A percentile compares a stretch with the other conserved stretches of the same genome.
Conservation (phyloP, 2,888 invertebrate species). For the Nematopogon swammerdamellus region DNA sequence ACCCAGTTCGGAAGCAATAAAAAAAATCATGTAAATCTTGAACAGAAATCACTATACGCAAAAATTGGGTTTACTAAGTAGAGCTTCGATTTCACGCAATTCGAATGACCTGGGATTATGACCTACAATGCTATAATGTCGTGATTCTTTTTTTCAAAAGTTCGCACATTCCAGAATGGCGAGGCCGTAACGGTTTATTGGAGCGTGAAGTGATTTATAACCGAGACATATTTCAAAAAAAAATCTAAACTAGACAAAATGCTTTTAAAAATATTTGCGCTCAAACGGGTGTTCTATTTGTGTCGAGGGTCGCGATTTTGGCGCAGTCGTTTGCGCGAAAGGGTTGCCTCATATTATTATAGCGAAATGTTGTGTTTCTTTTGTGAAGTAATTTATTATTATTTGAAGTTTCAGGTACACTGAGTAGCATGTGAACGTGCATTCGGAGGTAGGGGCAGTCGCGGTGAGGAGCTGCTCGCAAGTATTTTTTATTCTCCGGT, state of each 20-base stretch:
- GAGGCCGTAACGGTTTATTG: constrained; percentile 30
- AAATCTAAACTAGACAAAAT: not conserved
- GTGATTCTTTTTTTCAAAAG: too few relatives aligned
- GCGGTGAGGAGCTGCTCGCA: too few relatives aligned
- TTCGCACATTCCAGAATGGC: constrained; percentile 17
- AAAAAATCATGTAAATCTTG: too few relatives aligned
- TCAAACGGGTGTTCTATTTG: constrained; percentile 54
- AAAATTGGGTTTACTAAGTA: too few relatives aligned
- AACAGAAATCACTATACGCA: too few relatives aligned
- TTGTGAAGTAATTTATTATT: constrained; percentile 55
- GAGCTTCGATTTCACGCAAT: too few relatives aligned
- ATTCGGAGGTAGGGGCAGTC: too few relatives aligned
- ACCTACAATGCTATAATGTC: too few relatives aligned
- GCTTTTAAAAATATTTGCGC: constrained; percentile 41
- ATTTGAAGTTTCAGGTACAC: constrained; percentile 53
- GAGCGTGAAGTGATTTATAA: constrained; percentile 36
- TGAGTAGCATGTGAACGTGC: constrained; percentile 38
- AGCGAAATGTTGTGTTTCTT: constrained; percentile 42
- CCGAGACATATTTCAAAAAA: constrained; percentile 42
- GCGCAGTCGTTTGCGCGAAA: constrained; percentile 25
- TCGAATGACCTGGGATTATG: too few relatives aligned
- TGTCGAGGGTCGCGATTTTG: constrained; percentile 45
- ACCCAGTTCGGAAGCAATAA: too few relatives aligned
- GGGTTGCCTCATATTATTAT: constrained; percentile 48
- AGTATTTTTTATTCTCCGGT: too few relatives aligned